Conservation (phyloP, 2,113 vertebrate genomes). For the Crotalus horridus region DNA sequence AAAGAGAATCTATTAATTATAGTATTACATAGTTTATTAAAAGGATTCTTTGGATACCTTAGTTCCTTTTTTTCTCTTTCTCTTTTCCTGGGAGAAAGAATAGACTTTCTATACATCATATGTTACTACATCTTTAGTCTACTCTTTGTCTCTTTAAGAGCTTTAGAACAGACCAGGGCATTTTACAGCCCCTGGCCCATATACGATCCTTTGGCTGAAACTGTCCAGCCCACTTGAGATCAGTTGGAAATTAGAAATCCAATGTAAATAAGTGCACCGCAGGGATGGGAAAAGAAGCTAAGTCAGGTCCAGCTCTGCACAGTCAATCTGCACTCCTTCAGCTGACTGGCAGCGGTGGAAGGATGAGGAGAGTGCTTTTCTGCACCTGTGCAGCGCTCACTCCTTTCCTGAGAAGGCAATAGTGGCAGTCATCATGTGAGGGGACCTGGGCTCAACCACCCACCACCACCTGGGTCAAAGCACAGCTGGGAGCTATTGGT, state of each 20-base stretch:
- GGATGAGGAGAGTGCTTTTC: background rate
- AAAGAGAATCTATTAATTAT: background rate
- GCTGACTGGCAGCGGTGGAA: background rate
- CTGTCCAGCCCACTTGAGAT: background rate
- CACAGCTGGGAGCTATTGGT: background rate
- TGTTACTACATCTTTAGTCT: background rate
- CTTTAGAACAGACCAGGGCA: background rate
- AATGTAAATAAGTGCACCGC: background rate
- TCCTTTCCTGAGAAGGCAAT: background rate
- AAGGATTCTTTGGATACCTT: background rate
- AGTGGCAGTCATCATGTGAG: background rate
- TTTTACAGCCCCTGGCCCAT: no score
- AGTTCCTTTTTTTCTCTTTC: background rate
- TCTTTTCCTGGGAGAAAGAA: background rate
- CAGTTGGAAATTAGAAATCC: no score
- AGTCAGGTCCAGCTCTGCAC: background rate
- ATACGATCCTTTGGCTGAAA: background rate
- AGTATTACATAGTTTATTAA: background rate
- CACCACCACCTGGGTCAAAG: background rate
- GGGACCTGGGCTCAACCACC: background rate
- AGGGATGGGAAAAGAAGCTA: background rate
- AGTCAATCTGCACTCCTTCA: background rate
- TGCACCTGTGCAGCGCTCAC: background rate
- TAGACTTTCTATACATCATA: background rate
- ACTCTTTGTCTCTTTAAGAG: background rate